A percentile compares a stretch with the other conserved stretches of the same genome.
Conservation (phyloP, 2,888 invertebrate species). For the Abscondita cerata region DNA sequence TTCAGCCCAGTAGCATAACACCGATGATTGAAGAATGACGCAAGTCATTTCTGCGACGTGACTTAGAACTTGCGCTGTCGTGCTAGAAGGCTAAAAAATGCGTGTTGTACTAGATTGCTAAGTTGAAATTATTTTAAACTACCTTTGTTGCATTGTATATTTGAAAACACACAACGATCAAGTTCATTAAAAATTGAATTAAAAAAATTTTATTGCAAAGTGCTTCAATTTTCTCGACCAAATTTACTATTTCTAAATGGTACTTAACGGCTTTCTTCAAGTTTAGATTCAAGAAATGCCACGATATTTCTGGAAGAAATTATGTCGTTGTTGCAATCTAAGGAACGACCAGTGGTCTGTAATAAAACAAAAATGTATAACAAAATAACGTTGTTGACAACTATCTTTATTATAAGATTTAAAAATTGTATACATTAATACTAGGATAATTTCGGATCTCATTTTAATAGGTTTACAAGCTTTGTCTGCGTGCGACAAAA, state of each 20-base stretch:
- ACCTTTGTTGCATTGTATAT: neutral
- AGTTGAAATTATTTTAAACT: neutral
- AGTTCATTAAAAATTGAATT: neutral
- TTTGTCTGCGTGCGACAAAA: too few relatives aligned
- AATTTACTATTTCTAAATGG: neutral
- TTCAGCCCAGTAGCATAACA: slow-evolving; percentile 11
- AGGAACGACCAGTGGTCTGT: too few relatives aligned
- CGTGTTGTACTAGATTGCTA: neutral
- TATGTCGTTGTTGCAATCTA: too few relatives aligned
- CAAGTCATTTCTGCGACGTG: neutral
- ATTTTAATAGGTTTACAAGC: too few relatives aligned
- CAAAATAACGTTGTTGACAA: too few relatives aligned
- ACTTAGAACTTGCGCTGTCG: neutral
- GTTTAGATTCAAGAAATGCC: too few relatives aligned
- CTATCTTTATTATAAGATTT: too few relatives aligned
- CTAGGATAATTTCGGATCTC: too few relatives aligned
- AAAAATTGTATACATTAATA: too few relatives aligned
- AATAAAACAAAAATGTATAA: too few relatives aligned
- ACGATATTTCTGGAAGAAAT: too few relatives aligned
- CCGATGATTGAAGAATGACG: neutral
- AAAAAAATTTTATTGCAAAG: slow-evolving; percentile 1
- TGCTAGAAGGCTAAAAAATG: neutral
- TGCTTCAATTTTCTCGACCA: neutral
- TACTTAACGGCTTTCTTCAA: neutral
- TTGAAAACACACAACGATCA: neutral